Evolutionary conservation across 1,140 invertebrate genomes (phyloP), one percentile per base, ranked within the genome.

Genomic region (Reticulitermes speratus): DNA sequence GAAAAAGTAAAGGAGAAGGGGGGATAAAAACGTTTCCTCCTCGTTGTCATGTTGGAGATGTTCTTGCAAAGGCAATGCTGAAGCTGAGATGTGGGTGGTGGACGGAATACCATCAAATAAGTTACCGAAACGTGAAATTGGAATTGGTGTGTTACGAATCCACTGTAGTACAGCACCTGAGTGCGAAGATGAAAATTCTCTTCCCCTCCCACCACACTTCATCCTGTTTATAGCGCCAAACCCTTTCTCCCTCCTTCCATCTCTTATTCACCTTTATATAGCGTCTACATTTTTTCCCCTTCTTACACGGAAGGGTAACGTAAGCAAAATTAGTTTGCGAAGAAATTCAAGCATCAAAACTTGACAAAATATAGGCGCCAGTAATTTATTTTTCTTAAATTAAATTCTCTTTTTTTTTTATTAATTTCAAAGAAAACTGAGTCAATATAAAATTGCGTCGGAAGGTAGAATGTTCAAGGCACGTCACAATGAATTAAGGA

Each of bases 141-240:
- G 65, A 75, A 75, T 75, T 30, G 65, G 65, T 75, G n/a, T 75
- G n/a, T 75, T 75, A 75, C 65, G 65, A 75, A 75, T 75, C 65
- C 25, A 75, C 65, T 75, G 65, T 75, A 30, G 25, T 30, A 75
- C 65, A 75, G 65, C 14, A 75, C 65, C 65, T 75, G 65, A 75
- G 65, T 75, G 65, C 8, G 65, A 75, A 75, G 65, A 75, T 75
- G 65, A 75, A 75, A 75, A 75, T 75, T 75, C 1, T 9, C 65
- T 6, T 14, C 65, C 65, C 65, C n/a, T 30, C 14, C 25, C 1
- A 38, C 38, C 2, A 38, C 38, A 2, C 52, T 55, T 21, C 65
- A 30, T 30, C 25, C 65, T 75, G n/a, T 75, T 75, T 75, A 75
- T 75, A 75, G n/a, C 65, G n/a, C 65, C 65, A 25, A n/a, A n/a